These are phyloP conservation scores for Hetaerina titia DNA, from an alignment of 2,888 invertebrate genomes.

Conservation along the genomic window DNA sequence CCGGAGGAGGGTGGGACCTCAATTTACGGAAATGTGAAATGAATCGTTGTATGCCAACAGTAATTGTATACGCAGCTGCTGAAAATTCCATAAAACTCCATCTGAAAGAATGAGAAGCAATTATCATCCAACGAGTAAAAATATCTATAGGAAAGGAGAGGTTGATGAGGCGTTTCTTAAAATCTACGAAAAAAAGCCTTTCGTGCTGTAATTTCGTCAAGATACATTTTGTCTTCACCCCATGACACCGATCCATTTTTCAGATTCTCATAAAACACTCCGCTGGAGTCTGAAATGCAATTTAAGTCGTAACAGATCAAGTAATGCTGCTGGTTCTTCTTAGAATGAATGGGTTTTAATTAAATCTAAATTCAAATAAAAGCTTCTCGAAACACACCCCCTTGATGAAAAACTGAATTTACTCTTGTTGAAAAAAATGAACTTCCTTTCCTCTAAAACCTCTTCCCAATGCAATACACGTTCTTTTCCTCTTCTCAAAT, in stretches of 20 bases:
- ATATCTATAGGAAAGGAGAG: no score
- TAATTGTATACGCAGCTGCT: no score
- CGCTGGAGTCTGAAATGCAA: neutral
- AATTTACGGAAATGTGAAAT: no score
- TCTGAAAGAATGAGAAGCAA: no score
- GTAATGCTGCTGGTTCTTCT: neutral
- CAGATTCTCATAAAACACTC: neutral
- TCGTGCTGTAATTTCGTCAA: neutral
- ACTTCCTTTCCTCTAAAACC: neutral
- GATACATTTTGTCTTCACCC: neutral
- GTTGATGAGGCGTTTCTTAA: neutral
- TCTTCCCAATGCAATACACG: neutral
- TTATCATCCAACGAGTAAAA: no score
- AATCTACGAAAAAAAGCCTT: neutral
- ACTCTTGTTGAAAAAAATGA: neutral
- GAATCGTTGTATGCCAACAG: no score
- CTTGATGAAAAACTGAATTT: neutral
- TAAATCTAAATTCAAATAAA: neutral
- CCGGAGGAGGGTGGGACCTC: no score
- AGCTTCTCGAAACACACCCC: neutral
- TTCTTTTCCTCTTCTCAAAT: neutral
- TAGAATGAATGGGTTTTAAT: neutral
- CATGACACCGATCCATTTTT: neutral
- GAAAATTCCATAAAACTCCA: no score
- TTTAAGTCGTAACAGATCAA: neutral